Evolutionary conservation across 2,888 invertebrate species (phyloP).

Genomic region (Epinotia brunnichana): DNA sequence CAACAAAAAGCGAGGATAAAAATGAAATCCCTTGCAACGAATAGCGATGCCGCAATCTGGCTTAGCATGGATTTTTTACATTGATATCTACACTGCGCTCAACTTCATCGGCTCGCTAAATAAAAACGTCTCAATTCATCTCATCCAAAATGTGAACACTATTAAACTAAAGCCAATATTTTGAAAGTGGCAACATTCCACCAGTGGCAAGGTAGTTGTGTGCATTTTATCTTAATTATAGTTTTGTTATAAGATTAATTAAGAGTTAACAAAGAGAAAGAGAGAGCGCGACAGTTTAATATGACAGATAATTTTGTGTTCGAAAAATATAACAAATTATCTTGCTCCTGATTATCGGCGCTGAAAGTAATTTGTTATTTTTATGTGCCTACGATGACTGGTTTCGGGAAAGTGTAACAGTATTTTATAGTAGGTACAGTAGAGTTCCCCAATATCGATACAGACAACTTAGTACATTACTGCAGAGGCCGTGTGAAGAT

Average conservation of each 20-base stretch:
- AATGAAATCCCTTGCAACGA: no score
- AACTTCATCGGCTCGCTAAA: neutral
- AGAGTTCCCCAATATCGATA: no score
- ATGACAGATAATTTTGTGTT: constrained; percentile 40
- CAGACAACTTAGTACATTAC: no score
- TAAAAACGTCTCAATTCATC: neutral
- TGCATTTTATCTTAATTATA: constrained; percentile 46
- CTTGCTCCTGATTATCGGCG: constrained; percentile 29
- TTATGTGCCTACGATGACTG: constrained; percentile 5
- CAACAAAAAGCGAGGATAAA: no score
- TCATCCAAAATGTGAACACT: neutral
- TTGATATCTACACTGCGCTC: no score
- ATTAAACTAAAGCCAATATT: constrained; percentile 28
- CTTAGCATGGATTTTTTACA: neutral
- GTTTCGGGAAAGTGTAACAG: constrained; percentile 10
- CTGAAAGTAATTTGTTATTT: constrained; percentile 22
- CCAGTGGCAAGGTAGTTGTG: constrained; percentile 60
- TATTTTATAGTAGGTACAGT: neutral
- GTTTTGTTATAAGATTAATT: constrained; percentile 43
- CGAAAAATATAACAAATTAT: constrained; percentile 34
- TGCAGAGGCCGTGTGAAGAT: no score
- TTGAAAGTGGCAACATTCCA: constrained; percentile 59
- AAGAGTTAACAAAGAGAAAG: constrained; percentile 43
- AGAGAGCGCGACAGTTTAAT: constrained; percentile 40
- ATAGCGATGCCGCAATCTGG: no score